phyloP scores from a whole-genome alignment of 2,888 invertebrate genomes.

The Drosophila austrosaltans region DNA sequence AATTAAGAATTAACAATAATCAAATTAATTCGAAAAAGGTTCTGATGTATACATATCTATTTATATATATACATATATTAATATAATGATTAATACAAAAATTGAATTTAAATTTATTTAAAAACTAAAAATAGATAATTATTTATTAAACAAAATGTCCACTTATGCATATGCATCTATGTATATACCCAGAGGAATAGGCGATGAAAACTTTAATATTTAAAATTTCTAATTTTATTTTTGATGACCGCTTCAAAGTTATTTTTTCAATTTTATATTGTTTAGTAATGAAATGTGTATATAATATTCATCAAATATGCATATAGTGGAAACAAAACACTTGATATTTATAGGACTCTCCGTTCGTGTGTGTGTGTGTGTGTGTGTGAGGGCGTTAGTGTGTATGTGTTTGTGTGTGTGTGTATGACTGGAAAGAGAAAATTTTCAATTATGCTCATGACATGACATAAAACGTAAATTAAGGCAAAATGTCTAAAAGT shows the following conservation, averaged over 20 bases:
- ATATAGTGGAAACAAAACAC: not conserved
- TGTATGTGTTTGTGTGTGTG: not conserved
- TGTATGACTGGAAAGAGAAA: slow-evolving; percentile 30
- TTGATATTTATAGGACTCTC: not conserved
- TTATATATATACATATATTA: no score
- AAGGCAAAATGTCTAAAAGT: slow-evolving; percentile 58
- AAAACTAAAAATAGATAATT: no score
- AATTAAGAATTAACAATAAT: no score
- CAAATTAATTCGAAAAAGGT: no score
- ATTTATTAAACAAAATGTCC: no score
- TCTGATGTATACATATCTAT: no score
- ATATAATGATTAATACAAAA: no score
- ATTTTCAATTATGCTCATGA: slow-evolving; percentile 77
- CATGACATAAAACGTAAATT: slow-evolving; percentile 79
- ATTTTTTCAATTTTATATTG: not conserved
- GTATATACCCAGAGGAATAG: slow-evolving; percentile 34
- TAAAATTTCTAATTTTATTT: no score
- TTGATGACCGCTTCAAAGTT: no score
- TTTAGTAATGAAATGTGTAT: slow-evolving; percentile 2
- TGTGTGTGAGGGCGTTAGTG: not conserved
- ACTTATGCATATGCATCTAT: slow-evolving; percentile 53
- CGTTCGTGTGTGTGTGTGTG: not conserved
- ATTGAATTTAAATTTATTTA: no score
- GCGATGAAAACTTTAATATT: not conserved
- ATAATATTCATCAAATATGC: not conserved